phyloP scores from a whole-genome alignment of 2,888 invertebrate genomes.

The Oxytorus armatus region DNA sequence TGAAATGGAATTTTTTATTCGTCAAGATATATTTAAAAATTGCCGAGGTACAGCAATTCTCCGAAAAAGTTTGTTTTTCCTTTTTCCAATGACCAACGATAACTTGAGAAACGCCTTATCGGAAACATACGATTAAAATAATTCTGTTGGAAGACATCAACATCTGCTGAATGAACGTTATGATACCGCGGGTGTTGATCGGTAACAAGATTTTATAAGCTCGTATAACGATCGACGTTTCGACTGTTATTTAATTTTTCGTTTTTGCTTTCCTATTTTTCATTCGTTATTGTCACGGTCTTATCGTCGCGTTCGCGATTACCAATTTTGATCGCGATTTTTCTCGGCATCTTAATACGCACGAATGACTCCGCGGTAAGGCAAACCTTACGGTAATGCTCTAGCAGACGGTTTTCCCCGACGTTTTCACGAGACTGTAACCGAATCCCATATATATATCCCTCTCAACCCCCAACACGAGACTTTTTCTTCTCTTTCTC shows the following conservation, averaged over 20 bases:
- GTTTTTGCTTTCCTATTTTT: conserved; percentile 1
- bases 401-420: conserved; percentile 54
- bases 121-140: too few species aligned
- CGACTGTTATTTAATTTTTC: neutral
- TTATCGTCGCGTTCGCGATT: conserved; percentile 55
- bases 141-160: too few species aligned
- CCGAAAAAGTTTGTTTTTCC: too few species aligned
- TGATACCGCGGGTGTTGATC: too few species aligned
- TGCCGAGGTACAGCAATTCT: too few species aligned
- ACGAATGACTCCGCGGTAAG: conserved; percentile 57
- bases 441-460: conserved; percentile 51
- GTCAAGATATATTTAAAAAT: too few species aligned
- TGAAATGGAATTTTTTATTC: too few species aligned
- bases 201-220: too few species aligned
- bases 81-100: too few species aligned
- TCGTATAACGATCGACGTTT: too few species aligned
- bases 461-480: conserved; percentile 38
- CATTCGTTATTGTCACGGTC: conserved; percentile 33
- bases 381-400: conserved; percentile 58
- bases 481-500: conserved; percentile 59
- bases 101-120: too few species aligned
- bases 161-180: too few species aligned
- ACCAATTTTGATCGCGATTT: conserved; percentile 63
- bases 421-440: conserved; percentile 65
- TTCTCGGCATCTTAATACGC: conserved; percentile 65